Conservation (phyloP, 2,797 vertebrate genomes). For the Pterois miles region DNA sequence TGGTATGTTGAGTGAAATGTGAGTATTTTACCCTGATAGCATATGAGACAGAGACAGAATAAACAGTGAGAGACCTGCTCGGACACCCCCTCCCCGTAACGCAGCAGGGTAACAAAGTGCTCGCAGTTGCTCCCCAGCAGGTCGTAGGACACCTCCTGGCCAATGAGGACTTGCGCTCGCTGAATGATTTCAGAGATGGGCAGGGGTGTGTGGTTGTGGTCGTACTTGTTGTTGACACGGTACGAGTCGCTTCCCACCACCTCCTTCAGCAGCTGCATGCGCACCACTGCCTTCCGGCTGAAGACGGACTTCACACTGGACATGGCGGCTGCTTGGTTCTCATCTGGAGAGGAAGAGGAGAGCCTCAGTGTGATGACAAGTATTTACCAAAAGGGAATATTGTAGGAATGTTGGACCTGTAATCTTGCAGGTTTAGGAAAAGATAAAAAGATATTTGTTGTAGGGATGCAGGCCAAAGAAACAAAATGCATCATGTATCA, state of each 20-base stretch:
- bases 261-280: conserved; percentile 93
- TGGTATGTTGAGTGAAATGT: conserved; percentile 3
- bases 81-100: conserved; percentile 91
- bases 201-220: conserved; percentile 84
- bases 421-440: neutral
- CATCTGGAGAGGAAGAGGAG: conserved; percentile 74
- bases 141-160: conserved; percentile 90
- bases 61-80: conserved; percentile 86
- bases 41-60: conserved; percentile 50
- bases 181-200: conserved; percentile 88
- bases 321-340: conserved; percentile 80
- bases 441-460: neutral
- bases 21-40: conserved; percentile 12
- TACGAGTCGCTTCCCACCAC: conserved; percentile 89
- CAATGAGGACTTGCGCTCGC: conserved; percentile 85
- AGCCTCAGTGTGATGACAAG: neutral
- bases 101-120: conserved; percentile 94
- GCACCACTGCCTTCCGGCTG: conserved; percentile 90
- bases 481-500: neutral
- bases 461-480: neutral
- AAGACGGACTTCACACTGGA: conserved; percentile 91
- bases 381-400: neutral
- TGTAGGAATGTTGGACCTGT: neutral
- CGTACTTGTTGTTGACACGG: conserved; percentile 94
- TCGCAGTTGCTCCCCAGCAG: conserved; percentile 93